These are phyloP conservation scores for Trichonephila inaurata DNA, from an alignment of 1,140 invertebrate species.

Conservation along the genomic window DNA sequence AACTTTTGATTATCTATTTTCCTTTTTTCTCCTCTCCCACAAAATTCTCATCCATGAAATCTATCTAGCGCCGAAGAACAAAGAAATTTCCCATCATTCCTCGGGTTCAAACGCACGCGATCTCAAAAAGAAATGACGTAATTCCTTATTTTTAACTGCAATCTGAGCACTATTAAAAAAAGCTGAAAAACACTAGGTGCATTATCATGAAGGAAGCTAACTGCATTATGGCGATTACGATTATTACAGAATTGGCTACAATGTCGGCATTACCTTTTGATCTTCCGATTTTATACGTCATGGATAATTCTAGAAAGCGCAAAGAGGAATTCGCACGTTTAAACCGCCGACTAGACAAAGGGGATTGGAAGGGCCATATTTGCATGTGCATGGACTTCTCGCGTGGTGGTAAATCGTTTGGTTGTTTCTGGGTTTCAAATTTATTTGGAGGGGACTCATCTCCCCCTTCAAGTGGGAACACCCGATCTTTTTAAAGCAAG, in stretches of 20 bases:
- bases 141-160: conserved; percentile 57
- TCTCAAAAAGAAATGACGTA: conserved; percentile 29
- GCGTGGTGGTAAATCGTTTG: conserved; percentile 39
- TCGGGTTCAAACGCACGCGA: neutral
- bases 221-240: conserved; percentile 63
- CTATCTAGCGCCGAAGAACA: neutral
- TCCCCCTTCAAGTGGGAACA: neutral
- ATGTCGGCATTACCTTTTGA: conserved; percentile 66
- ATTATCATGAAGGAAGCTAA: conserved; percentile 9
- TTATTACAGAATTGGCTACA: conserved; percentile 56
- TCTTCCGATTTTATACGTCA: conserved; percentile 68
- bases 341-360: conserved; percentile 7
- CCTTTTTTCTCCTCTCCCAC: neutral
- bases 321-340: conserved; percentile 46
- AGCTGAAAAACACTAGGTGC: conserved; percentile 11
- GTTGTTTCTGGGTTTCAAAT: conserved; percentile 30
- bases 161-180: conserved; percentile 51
- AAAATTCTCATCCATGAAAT: neutral
- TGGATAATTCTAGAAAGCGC: conserved; percentile 46
- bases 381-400: conserved; percentile 60
- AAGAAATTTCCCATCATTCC: conserved; percentile 36
- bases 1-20: neutral
- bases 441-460: neutral
- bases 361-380: conserved; percentile 36
- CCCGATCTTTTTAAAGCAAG: conserved; percentile 10